A percentile compares a stretch with the other conserved stretches of the same genome.
phyloP scores from a whole-genome alignment of 2,888 invertebrate genomes.

The Apotomis turbidana region DNA sequence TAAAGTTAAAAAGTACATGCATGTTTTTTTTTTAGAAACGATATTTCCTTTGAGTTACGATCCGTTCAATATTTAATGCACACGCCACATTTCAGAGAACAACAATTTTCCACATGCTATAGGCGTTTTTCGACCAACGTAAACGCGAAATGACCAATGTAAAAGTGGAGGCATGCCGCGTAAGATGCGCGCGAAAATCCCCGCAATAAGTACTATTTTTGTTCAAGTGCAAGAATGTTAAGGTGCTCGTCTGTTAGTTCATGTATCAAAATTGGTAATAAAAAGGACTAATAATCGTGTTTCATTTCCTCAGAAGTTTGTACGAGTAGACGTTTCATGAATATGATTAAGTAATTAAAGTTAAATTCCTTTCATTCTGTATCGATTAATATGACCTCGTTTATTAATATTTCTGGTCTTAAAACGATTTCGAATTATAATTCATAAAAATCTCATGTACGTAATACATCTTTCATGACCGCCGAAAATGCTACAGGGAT shows the following conservation, averaged over 20 bases:
- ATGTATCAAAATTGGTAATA: conserved; percentile 14
- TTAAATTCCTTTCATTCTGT: conserved; percentile 1
- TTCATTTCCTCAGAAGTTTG: neutral
- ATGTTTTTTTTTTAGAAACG: too few relatives aligned
- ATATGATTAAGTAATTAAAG: conserved; percentile 8
- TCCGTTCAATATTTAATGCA: too few relatives aligned
- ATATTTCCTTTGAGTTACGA: too few relatives aligned
- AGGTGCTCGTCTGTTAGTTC: neutral
- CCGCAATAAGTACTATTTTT: neutral
- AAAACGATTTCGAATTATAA: neutral
- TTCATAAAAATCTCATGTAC: neutral
- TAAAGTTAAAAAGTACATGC: too few relatives aligned
- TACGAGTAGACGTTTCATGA: neutral
- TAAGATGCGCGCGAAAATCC: neutral
- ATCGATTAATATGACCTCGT: conserved; percentile 9
- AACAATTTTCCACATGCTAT: too few relatives aligned
- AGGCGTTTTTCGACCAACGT: neutral
- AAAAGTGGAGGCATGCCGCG: neutral
- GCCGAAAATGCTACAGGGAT: conserved; percentile 1
- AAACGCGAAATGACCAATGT: neutral
- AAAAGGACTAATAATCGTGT: neutral
- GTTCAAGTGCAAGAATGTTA: neutral
- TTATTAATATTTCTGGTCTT: neutral
- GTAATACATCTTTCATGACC: neutral
- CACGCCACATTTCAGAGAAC: too few relatives aligned